Conservation (phyloP, 2,113 vertebrate species). For the Dipodomys merriami region DNA sequence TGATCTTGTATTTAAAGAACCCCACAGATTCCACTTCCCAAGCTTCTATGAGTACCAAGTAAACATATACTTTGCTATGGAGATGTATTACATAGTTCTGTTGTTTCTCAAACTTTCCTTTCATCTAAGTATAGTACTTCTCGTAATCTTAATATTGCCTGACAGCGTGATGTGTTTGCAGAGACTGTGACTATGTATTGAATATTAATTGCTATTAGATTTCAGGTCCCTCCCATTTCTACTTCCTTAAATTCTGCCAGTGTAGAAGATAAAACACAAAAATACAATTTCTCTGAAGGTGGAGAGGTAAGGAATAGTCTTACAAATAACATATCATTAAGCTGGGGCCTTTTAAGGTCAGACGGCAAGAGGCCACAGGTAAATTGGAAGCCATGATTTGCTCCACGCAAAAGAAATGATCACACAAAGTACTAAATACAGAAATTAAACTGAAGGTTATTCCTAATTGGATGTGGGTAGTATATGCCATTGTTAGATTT, state of each 20-base stretch:
- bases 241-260: neutral
- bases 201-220: neutral
- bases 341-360: neutral
- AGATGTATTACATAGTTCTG: neutral
- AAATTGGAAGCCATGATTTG: neutral
- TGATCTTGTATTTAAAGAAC: no score
- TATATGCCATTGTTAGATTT: neutral
- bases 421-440: neutral
- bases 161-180: neutral
- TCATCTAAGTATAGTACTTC: neutral
- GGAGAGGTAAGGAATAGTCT: neutral
- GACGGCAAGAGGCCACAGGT: neutral
- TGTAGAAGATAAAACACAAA: neutral
- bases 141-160: neutral
- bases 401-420: neutral
- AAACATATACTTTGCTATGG: neutral
- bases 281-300: neutral
- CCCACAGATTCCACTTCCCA: neutral
- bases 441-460: neutral
- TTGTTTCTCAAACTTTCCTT: neutral
- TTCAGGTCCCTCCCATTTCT: neutral
- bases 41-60: conserved; percentile 5
- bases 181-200: neutral
- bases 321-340: neutral
- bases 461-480: neutral